phyloP scores from a whole-genome alignment of 2,113 vertebrate genomes.

The Cephalopterus ornatus region DNA sequence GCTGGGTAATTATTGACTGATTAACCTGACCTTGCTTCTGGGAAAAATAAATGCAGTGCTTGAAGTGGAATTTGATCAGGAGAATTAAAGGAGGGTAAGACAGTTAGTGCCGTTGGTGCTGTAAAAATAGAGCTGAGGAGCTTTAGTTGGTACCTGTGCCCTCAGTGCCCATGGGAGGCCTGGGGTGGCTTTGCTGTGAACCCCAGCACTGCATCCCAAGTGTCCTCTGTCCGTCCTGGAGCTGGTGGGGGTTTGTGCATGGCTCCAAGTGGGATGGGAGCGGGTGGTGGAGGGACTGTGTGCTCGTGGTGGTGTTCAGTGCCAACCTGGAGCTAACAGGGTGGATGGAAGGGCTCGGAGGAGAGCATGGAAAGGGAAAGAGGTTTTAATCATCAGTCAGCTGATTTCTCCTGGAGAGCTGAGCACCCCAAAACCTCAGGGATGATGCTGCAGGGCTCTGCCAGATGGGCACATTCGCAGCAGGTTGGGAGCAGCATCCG shows the following conservation, averaged over 20 bases:
- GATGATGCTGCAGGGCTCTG: not conserved
- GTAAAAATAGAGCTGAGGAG: not conserved
- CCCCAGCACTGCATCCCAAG: not conserved
- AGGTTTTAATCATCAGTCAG: not conserved
- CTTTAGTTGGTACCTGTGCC: not conserved
- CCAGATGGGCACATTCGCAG: not conserved
- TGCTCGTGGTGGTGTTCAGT: accelerated
- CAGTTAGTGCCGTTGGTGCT: not conserved
- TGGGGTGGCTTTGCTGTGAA: not conserved
- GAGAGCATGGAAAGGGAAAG: not conserved
- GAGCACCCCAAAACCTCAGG: accelerated
- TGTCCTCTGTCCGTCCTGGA: not conserved
- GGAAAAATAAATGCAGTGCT: not conserved
- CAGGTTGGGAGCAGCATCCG: not conserved
- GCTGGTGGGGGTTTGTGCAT: not conserved
- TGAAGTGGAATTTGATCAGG: not conserved
- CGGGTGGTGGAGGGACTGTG: accelerated
- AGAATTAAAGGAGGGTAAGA: not conserved
- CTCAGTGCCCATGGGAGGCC: not conserved
- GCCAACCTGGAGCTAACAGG: not conserved
- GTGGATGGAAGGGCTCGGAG: not conserved
- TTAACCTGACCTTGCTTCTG: not conserved
- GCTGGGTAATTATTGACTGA: conserved; percentile 14
- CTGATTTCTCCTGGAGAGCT: not conserved
- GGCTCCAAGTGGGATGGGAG: accelerated